phyloP scores from a whole-genome alignment of 2,888 invertebrate species.

The Andrena minutula region DNA sequence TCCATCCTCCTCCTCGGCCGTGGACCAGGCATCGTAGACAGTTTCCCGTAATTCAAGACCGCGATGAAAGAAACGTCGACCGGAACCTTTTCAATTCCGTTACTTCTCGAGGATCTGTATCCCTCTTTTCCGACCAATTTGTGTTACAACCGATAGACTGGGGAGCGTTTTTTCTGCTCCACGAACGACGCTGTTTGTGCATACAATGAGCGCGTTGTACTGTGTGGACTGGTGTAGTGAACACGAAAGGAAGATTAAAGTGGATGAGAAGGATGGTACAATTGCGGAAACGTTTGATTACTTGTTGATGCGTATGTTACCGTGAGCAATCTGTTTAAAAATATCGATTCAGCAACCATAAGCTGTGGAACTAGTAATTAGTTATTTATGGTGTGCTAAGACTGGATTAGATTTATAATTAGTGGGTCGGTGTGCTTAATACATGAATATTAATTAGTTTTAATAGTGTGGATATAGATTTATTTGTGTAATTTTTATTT shows the following conservation, averaged over 20 bases:
- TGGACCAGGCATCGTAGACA: constrained; percentile 27
- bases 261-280: not conserved
- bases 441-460: too few species aligned
- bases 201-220: not conserved
- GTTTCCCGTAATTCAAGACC: constrained; percentile 47
- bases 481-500: too few species aligned
- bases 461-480: too few species aligned
- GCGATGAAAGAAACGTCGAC: constrained; percentile 60
- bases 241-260: not conserved
- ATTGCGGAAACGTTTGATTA: not conserved
- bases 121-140: constrained; percentile 33
- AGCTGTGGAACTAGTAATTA: too few species aligned
- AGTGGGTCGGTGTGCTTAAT: too few species aligned
- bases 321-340: too few species aligned
- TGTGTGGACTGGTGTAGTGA: not conserved
- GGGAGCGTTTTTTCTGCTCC: constrained; percentile 9
- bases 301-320: too few species aligned
- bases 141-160: constrained; percentile 30
- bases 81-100: constrained; percentile 61
- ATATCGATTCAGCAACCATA: too few species aligned
- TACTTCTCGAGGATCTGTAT: constrained; percentile 42
- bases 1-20: constrained; percentile 12
- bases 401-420: too few species aligned
- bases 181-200: constrained; percentile 1
- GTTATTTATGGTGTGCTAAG: too few species aligned